Base-by-base conservation (phyloP, 2,113 vertebrate genomes). In the Rhabdornis inornatus region DNA sequence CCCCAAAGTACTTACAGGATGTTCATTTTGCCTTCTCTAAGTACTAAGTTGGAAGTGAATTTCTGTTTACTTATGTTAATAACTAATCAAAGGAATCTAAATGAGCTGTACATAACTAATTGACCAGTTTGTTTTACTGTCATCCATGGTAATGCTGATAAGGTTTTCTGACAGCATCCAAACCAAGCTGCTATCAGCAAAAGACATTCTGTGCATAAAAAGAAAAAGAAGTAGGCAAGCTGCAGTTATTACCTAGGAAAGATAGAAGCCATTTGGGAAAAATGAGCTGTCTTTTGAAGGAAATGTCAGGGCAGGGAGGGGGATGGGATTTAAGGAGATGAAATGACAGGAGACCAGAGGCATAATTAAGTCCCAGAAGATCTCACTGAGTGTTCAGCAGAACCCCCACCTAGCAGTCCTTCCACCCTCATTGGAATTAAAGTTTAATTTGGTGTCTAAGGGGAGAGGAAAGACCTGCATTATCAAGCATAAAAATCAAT, bases 361-460 rank as follows among this genome's bases (percentile, higher is more conserved):
- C 28, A 39, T 96, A 97, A 97, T 97, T 96, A 96, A 96, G 78
- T 97, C 93, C 96, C 87, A 75, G 81, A 82, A 85, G 56, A 65
- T 96, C 88, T 96, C 91, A 78, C 7, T 68, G 52, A 87, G 19
- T 14, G 19, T 85, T 61, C 49, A 68, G 40, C 27, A 61, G 64
- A 82, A 49, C 79, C 57, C 63, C 20, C 25, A 25, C 81, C 83
- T 79, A 94, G 92, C 59, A 52, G 60, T 89, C 66, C 69, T 89
- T 94, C 87, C 79, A 94, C 91, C 72, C 95, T 75, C 17, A 44
- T 13, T n/a, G 81, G 86, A 96, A 95, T 96, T 95, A 95, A 96
- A 97, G 70, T 94, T 97, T 97, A 92, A 95, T 97, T 95, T 70
- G 76, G 75, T 95, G 97, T 96, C 95, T 86, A 91, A 95, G 92